Conservation (phyloP, 2,797 vertebrate genomes). For the Chlorospingus flavigularis region DNA sequence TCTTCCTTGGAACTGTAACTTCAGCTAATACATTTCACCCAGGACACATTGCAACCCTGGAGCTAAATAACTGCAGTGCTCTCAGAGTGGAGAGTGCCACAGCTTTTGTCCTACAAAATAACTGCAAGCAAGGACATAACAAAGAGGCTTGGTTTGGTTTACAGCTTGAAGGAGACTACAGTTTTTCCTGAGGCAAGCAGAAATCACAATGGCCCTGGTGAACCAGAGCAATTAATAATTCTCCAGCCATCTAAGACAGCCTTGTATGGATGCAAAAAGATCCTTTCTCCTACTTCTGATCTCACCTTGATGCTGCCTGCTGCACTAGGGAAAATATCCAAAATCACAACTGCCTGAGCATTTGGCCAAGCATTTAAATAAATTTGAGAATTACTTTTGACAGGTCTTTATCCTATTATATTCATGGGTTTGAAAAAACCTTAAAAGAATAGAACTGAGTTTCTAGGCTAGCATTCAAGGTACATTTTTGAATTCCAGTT, state of each 20-base stretch:
- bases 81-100: neutral
- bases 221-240: neutral
- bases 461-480: neutral
- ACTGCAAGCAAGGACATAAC: neutral
- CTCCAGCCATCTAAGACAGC: neutral
- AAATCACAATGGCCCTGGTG: neutral
- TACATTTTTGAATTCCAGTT: neutral
- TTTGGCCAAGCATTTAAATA: neutral
- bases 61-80: neutral
- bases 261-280: neutral
- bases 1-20: neutral
- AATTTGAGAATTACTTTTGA: neutral
- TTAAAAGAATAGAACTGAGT: neutral
- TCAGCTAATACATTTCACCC: neutral
- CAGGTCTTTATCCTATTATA: neutral
- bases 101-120: neutral
- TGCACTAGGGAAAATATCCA: neutral
- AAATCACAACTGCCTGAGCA: fast-evolving
- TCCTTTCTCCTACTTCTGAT: neutral
- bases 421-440: neutral
- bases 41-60: neutral
- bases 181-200: neutral
- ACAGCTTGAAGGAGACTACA: neutral
- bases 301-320: neutral
- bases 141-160: neutral